Evolutionary conservation across 2,797 vertebrate species (phyloP), one percentile per base, ranked within the genome.

Genomic region (Chelon labrosus): DNA sequence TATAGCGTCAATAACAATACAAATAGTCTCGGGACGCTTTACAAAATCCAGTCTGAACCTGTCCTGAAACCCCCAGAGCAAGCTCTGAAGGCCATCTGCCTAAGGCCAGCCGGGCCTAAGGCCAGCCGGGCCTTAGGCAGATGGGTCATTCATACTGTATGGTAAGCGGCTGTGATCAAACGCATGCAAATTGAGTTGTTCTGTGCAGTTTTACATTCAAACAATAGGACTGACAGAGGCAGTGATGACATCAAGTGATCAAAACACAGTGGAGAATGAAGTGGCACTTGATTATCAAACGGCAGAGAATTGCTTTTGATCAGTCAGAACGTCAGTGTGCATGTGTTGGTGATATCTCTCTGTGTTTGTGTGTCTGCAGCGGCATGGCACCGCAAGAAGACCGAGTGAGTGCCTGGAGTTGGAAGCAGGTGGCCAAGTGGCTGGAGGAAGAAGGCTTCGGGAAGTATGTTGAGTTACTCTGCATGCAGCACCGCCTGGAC

Each of bases 371-470:
- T 83, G 1, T 82, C 41, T 82, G 67, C 84, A 91, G 91, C 39
- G 67, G 41, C 70, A 93, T 93, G 92, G 88, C 82, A 1, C 63
- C 39, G 6, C 61, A 83, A 2, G 85, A 80, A 52, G 76, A 73
- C 91, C 61, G 90, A 59, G 96, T 96, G 78, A 94, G 91, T 1
- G 75, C 92, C 25, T 98, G 98, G 97, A 97, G 93, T 68, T 96
- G 94, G 60, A 94, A 94, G 83, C 96, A 96, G 1, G 97, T 97
- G 73, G 96, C 96, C 67, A 91, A 82, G 77, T 99, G 98, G 97
- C 93, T 99, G 69, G 95, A 93, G 84, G 94, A 95, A 17, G 95
- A 97, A 93, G 97, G 97, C 2, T 98, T 98, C 71, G 93, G 93
- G 49, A 95, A 97, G 57, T 98, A 98, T 2, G 96, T 96, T 90